Base-by-base conservation (phyloP, 2,888 invertebrate species). In the Chrysopilus asiliformis region DNA sequence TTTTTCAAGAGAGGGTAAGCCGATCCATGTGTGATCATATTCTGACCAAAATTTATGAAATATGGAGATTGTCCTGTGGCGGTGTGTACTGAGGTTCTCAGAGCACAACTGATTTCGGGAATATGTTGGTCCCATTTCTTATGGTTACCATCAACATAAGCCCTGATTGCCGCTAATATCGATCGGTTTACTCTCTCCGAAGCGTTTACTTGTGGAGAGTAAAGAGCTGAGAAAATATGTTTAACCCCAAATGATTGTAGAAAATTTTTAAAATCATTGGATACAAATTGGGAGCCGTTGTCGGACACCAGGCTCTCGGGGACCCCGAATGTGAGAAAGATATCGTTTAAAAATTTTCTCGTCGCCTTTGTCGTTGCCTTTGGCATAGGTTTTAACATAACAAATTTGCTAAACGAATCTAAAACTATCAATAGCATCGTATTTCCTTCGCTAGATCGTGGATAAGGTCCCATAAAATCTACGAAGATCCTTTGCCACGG, bases 171-270 rank as follows among this genome's bases (percentile, higher is more conserved):
- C 3, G 49, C 49, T 8, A 48, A 48, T 4, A 57, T 36, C 1
- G 49, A 49, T 14, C 49, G 34, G 37, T 56, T 56, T 1, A 49
- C 44, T 2, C 53, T 39, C 37, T 55, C 55, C 0, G 49, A 47
- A 6, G 53, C 51, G 36, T 57, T 56, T 2, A 42, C 40, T 43
- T 57, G 56, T 0, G 57, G 53, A 13, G 52, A 49, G 38, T 57
- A 55, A 10, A 36, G 28, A 2, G 47, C 42, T 16, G 45, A 51
- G 12, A 40, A 46, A 2, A 34, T 12, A 5, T 49, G 32, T 8
- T 17, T 40, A 2, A 42, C 29, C 6, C 45, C 38, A 29, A 46
- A 50, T 9, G 30, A 34, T 10, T 22, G 18, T 8, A 44, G 18
- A 4, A 48, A 35, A 8, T 14, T 17, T 16, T 40, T 20, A 24